Evolutionary conservation across 2,797 vertebrate genomes (phyloP), one percentile per base, ranked within the genome.

Genomic region (Vireo griseus): DNA sequence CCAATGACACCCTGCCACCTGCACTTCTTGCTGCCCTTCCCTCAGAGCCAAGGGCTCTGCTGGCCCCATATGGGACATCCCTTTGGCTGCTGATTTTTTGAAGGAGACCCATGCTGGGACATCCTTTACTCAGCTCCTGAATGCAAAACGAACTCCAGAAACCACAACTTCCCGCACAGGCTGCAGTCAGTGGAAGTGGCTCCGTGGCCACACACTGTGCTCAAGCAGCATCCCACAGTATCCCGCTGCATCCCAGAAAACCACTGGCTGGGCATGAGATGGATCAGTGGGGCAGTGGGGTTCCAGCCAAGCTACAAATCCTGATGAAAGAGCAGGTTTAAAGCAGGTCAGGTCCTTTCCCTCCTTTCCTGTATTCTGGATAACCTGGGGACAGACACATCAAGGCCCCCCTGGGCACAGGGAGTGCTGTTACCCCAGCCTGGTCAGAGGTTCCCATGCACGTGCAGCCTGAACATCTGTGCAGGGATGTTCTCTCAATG

Each of bases 111-210:
- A 0, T 3, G 2, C 51, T 28, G 50, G 51, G 58, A n/a, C 31
- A 15, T 10, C 55, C 57, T 79, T 57, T 22, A 16, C 24, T 58
- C 52, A 35, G 28, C 40, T 86, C 57, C 68, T 29, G 13, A 63
- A 40, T 0, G 5, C 15, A 21, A 78, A 12, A 17, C 45, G 40
- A 47, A 47, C 33, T 37, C 68, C 28, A 16, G 59, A 48, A 26
- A 22, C 6, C 5, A 8, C 4, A 19, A 3, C 11, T 15, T 47
- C n/a, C 29, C 1, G 0, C 6, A 1, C 19, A 5, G 42, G 42
- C 19, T 26, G 57, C 4, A 2, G 52, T 19, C 19, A 11, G 48
- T 3, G 17, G 13, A 44, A 45, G 14, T 13, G 4, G 9, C 35
- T 58, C 39, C 0, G 0, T 24, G 35, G 42, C 18, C 37, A 6